These are phyloP conservation scores for Ypsolopha sequella DNA, from an alignment of 2,888 invertebrate species.

Conservation along the genomic window DNA sequence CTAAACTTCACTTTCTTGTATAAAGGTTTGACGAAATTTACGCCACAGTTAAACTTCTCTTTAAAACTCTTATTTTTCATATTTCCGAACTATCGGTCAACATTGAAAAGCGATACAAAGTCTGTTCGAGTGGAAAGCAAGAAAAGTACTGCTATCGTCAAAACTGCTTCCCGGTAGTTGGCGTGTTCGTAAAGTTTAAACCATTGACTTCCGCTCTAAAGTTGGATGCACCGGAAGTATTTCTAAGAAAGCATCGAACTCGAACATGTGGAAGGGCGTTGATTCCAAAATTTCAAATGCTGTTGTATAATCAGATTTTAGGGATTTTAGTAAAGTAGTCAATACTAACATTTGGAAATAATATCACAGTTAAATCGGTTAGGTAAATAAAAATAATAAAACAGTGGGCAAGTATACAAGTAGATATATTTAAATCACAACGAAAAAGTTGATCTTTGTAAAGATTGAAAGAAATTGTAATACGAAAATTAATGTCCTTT, in stretches of 20 bases:
- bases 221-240: slow-evolving; percentile 25
- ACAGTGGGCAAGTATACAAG: no score
- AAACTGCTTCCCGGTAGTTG: slow-evolving; percentile 18
- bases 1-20: slow-evolving; percentile 33
- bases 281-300: neutral
- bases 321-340: neutral
- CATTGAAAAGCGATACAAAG: slow-evolving; percentile 8
- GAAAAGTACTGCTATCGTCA: slow-evolving; percentile 21
- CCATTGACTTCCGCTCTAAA: slow-evolving; percentile 22
- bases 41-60: slow-evolving; percentile 37
- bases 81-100: neutral
- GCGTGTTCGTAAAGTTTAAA: slow-evolving; percentile 30
- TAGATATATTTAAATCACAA: no score
- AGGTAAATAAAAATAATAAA: neutral
- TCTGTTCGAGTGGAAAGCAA: slow-evolving; percentile 17
- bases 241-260: slow-evolving; percentile 18
- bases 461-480: no score
- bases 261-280: neutral
- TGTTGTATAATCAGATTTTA: neutral
- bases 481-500: no score
- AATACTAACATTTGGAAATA: neutral
- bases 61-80: slow-evolving; percentile 23
- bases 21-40: slow-evolving; percentile 44
- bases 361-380: neutral
- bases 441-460: no score